Evolutionary conservation across 2,888 invertebrate species (phyloP).

Genomic region (Pseudolycoriella hygida): DNA sequence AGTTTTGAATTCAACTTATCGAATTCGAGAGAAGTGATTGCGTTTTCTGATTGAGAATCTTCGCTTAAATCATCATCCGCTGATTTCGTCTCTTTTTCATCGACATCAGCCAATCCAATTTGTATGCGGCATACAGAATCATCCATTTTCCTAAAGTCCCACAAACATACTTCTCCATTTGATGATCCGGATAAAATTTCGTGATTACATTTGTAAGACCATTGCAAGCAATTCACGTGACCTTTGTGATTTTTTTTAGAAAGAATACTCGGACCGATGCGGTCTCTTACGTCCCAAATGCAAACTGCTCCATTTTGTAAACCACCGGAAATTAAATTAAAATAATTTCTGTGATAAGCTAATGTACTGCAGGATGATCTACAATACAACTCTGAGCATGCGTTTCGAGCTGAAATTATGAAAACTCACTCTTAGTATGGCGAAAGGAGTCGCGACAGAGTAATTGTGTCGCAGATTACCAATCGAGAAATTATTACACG

Average conservation of each 20-base stretch:
- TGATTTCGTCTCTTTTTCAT: too few species aligned
- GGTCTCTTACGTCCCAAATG: slow-evolving; percentile 66
- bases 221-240: slow-evolving; percentile 63
- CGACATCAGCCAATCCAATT: too few species aligned
- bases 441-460: too few species aligned
- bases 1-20: too few species aligned
- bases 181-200: slow-evolving; percentile 86
- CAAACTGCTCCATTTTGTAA: slow-evolving; percentile 55
- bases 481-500: too few species aligned
- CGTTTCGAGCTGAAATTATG: too few species aligned
- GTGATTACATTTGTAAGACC: slow-evolving; percentile 83
- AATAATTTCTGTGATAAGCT: slow-evolving; percentile 77
- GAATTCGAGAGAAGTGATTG: too few species aligned
- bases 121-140: slow-evolving; percentile 24
- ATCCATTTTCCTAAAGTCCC: slow-evolving; percentile 48
- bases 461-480: too few species aligned
- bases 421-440: too few species aligned
- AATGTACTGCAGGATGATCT: slow-evolving; percentile 49
- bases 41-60: too few species aligned
- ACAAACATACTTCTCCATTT: slow-evolving; percentile 67
- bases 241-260: slow-evolving; percentile 77
- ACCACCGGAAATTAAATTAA: slow-evolving; percentile 51
- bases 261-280: slow-evolving; percentile 40
- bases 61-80: too few species aligned
- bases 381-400: slow-evolving; percentile 35